Evolutionary conservation across 2,888 invertebrate species (phyloP), one percentile per base, ranked within the genome.

Genomic region (Cantharis nigra): DNA sequence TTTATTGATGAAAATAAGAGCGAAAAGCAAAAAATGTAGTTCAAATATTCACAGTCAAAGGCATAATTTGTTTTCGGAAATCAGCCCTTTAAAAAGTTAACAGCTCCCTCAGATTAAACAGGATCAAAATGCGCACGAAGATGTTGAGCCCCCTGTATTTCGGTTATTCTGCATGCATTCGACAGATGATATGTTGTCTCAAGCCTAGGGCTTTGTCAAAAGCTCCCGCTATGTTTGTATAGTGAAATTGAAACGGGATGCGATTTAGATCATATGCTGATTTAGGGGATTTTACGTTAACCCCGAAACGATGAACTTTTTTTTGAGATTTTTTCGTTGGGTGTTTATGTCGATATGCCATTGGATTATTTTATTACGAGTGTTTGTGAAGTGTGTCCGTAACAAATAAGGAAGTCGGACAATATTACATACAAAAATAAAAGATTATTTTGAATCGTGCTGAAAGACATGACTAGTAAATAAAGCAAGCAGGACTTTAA

Each of bases 181-280:
- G 84, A 82, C 84, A 84, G 85, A 80, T 86, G 86, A 86, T 87
- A 86, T 87, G 87, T 86, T 86, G 85, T 86, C 86, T 83, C 86
- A 86, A 86, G 87, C 86, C 84, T 71, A 78, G 79, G 80, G 86
- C 86, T 86, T 85, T 82, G 82, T 82, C 83, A 81, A 83, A 85
- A 83, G 78, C 80, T 78, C 83, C 81, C 83, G 85, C 83, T 84
- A 83, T 87, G 87, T 87, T 87, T 87, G 85, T 82, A 83, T 83
- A 83, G 83, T 81, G 86, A 87, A 87, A 87, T 87, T 87, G 88
- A 87, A 87, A 86, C 85, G 81, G 81, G 81, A 83, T 81, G 80
- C 82, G 82, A 82, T 81, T 81, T 81, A 77, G 81, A 82, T 81
- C 82, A 79, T 74, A 70, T 74, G 78, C 80, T 77, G 80, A 79